Percentiles rank a stretch among this genome's conserved stretches.
phyloP scores from a whole-genome alignment of 2,888 invertebrate genomes.

The Harpagoxenus sublaevis region DNA sequence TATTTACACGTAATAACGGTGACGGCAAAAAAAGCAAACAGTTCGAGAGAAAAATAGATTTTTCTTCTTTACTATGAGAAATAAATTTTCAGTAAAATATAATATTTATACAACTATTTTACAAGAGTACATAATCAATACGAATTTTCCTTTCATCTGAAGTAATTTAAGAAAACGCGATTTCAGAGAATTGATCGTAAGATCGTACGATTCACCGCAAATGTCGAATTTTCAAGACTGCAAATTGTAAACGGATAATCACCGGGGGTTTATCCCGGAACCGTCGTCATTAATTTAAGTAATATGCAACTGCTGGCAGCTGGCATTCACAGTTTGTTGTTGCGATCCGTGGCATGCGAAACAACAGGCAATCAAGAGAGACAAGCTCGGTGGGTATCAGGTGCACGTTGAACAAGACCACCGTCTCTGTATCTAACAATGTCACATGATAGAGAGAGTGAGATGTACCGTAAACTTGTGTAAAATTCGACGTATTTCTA shows the following conservation, averaged over 20 bases:
- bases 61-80: not conserved
- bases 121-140: not conserved
- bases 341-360: not conserved
- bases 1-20: slow-evolving; percentile 5
- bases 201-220: not conserved
- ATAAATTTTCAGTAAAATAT: not conserved
- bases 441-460: not conserved
- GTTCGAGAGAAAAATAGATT: not conserved
- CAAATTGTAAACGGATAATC: slow-evolving; percentile 6
- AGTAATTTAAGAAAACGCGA: not conserved
- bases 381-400: not conserved
- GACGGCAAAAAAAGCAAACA: not conserved
- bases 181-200: not conserved
- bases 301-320: not conserved
- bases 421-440: not conserved
- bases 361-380: slow-evolving; percentile 15
- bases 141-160: not conserved
- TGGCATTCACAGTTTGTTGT: not conserved
- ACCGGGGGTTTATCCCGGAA: not conserved
- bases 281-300: slow-evolving; percentile 24
- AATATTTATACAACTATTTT: not conserved
- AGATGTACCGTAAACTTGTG: not conserved
- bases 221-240: not conserved
- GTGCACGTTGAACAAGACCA: not conserved
- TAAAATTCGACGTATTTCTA: not conserved